Evolutionary conservation across 1,140 invertebrate genomes (phyloP).

Genomic region (Papilio polytes): DNA sequence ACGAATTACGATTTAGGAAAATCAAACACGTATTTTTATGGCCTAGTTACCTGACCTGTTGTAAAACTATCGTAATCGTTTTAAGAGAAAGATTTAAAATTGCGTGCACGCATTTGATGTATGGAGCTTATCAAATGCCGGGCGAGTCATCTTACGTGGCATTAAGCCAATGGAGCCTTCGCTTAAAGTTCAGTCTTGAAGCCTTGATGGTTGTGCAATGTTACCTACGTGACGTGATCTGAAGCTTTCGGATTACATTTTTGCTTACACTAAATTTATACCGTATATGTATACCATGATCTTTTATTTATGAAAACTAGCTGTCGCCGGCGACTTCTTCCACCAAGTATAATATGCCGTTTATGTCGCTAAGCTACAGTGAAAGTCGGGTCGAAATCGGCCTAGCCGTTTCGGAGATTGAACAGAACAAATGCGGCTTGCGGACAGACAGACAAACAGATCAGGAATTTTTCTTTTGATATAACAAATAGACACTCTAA

Average conservation of each 20-base stretch:
- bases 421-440: no score
- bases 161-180: conserved; percentile 26
- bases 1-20: background rate
- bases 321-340: background rate
- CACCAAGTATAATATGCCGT: no score
- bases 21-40: background rate
- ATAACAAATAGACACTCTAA: no score
- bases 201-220: conserved; percentile 14
- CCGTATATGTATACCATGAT: background rate
- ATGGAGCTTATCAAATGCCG: conserved; percentile 15
- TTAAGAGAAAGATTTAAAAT: conserved; percentile 26
- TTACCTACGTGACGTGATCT: conserved; percentile 3
- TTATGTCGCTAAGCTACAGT: no score
- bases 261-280: background rate
- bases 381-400: no score
- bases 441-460: no score
- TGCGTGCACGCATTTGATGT: conserved; percentile 29
- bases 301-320: background rate
- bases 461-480: no score
- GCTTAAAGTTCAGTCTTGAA: conserved; percentile 27
- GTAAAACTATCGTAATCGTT: conserved; percentile 14
- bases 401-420: no score
- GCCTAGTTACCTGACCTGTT: background rate
- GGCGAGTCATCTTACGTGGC: conserved; percentile 27
- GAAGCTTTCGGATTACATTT: conserved; percentile 5